Evolutionary conservation across 1,140 invertebrate genomes (phyloP), one percentile per base, ranked within the genome.

Genomic region (Drosophila equinoxialis): DNA sequence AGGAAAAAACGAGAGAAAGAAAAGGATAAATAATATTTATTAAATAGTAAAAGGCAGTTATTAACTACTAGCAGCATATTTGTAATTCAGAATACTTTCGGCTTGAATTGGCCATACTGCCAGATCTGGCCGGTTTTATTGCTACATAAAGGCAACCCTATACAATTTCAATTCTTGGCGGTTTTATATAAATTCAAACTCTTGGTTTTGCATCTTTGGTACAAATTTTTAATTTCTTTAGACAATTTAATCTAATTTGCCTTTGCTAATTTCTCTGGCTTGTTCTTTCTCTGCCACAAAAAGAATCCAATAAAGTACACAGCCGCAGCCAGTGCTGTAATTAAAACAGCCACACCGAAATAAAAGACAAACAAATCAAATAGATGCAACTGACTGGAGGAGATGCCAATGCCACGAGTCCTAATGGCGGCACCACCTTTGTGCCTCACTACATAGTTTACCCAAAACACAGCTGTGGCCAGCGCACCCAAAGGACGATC

Each of bases 391-490:
- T 91, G 76, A 45, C 71, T 77, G 6, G 77, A 85, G 7, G 90
- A 63, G 17, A 90, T 80, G 6, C 79, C 78, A 55, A 90, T 71
- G 13, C 84, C 91, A 3, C 64, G 59, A 7, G 84, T 87, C 60
- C 77, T 81, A 0, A 92, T 26, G 2, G 81, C 73, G 10, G 75
- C 69, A 10, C 93, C 94, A 70, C 92, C 94, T 57, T 93, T 92
- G 82, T 95, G 93, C 17, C 94, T 91, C 2, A 94, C 93, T 4
- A 94, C 94, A 68, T 93, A 95, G 71, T 95, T 94, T 1, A 93
- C 93, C 94, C 94, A 95, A 78, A 93, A 95, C 14, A 95, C 81
- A 7, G 94, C 94, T 20, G 93, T 93, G 33, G 95, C 93, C 75
- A 94, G 68, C 1, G 94, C 92, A 3, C 93, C 89, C 55, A 93